phyloP scores from a whole-genome alignment of 2,113 vertebrate species.

The Sturnus vulgaris region DNA sequence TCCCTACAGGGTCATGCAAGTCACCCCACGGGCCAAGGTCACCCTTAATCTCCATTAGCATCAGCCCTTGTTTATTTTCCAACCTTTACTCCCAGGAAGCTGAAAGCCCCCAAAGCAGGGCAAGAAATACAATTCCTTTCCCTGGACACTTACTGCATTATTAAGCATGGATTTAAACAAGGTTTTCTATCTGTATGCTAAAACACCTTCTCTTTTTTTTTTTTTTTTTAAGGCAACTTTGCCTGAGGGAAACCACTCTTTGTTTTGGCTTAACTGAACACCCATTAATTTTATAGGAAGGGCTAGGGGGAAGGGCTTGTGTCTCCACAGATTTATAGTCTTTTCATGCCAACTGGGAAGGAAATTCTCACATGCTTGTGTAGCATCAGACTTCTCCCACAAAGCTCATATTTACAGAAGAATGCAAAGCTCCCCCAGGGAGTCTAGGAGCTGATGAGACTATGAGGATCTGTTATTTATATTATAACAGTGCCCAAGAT shows the following conservation, averaged over 20 bases:
- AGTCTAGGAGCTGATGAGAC: constrained; percentile 52
- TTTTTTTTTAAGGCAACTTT: neutral
- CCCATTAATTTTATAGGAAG: constrained; percentile 57
- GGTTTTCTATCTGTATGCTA: constrained; percentile 7
- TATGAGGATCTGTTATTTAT: constrained; percentile 46
- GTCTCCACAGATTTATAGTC: constrained; percentile 52
- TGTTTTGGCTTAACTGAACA: constrained; percentile 53
- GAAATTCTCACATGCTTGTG: constrained; percentile 43
- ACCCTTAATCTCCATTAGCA: neutral
- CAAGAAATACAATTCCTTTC: neutral
- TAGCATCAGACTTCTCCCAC: constrained; percentile 61
- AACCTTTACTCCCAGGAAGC: neutral
- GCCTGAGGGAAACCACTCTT: constrained; percentile 43
- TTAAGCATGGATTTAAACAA: constrained; percentile 46
- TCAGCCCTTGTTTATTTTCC: constrained; percentile 19
- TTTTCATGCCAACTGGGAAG: constrained; percentile 50
- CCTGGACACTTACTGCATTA: constrained; percentile 18
- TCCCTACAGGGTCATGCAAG: neutral
- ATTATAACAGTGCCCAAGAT: constrained; percentile 10
- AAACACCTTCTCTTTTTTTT: neutral
- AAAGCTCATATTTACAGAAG: constrained; percentile 59
- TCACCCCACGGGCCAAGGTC: neutral
- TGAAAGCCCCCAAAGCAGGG: neutral
- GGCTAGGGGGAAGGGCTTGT: constrained; percentile 18
- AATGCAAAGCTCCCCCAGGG: constrained; percentile 51